These are phyloP conservation scores for Crossaster papposus DNA, from an alignment of 53 echinoderm and acorn worm genomes.

Conservation along the genomic window DNA sequence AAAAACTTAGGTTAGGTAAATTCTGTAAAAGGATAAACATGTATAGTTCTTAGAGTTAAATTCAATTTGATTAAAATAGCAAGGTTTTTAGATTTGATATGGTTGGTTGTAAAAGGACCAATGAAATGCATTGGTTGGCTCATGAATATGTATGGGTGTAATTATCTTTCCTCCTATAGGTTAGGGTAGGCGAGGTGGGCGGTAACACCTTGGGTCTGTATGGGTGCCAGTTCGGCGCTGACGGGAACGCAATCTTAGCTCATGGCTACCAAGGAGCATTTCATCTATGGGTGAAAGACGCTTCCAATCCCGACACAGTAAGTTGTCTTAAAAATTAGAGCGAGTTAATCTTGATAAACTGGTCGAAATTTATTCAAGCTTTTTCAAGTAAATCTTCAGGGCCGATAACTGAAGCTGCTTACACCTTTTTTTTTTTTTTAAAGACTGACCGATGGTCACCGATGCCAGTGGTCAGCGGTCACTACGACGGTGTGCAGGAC, in stretches of 20 bases:
- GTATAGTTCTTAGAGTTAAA: not conserved
- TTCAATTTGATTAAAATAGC: not conserved
- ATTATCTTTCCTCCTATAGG: slow-evolving; percentile 50
- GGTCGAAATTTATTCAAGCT: not conserved
- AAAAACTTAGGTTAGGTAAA: too few relatives aligned
- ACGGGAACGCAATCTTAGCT: slow-evolving; percentile 77
- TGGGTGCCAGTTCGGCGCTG: slow-evolving; percentile 91
- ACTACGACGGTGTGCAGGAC: slow-evolving; percentile 91
- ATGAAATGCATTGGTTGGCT: not conserved
- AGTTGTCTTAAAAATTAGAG: not conserved
- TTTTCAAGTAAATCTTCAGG: too few relatives aligned
- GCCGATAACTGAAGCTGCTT: too few relatives aligned
- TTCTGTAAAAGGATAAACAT: too few relatives aligned
- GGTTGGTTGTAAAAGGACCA: not conserved
- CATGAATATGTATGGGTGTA: slow-evolving; percentile 12
- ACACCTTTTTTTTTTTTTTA: not conserved
- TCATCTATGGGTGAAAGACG: slow-evolving; percentile 72
- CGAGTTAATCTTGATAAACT: too few relatives aligned
- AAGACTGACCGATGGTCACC: slow-evolving; percentile 77
- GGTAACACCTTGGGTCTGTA: slow-evolving; percentile 96
- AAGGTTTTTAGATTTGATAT: too few relatives aligned
- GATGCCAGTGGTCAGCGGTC: slow-evolving; percentile 81
- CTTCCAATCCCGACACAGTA: slow-evolving; percentile 1
- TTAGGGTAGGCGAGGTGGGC: slow-evolving; percentile 93
- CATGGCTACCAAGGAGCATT: slow-evolving; percentile 97